Evolutionary conservation across 1,140 invertebrate species (phyloP), one percentile per base, ranked within the genome.

Genomic region (Euura lappo): DNA sequence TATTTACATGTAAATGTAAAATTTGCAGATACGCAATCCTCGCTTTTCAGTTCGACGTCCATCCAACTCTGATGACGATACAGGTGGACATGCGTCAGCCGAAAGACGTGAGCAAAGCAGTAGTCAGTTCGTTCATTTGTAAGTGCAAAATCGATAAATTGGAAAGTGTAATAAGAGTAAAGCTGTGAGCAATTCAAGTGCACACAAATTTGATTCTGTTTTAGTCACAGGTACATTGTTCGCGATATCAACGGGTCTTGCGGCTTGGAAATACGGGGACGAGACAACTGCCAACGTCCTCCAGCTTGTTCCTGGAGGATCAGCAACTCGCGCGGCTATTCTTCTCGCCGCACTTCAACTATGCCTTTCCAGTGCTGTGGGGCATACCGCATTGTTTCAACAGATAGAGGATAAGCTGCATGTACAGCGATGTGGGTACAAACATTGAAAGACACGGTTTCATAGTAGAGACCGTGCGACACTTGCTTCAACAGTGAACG

Each of bases 31-130:
- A 86, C 71, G 84, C 84, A 2, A 86, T 87, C 84, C 67, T 88
- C 43, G 86, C 85, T 6, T 89, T 89, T 72, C 86, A 93, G 88
- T 95, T 95, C 77, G 94, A 95, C 78, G 91, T 95, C 64, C 94
- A 95, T 87, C 93, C 94, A 3, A 92, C 93, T 75, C 85, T 95
- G 69, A 88, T 95, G 79, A 94, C 93, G 0, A 90, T 95, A 10
- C 94, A 94, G 85, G 92, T 95, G 65, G 94, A 95, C 79, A 95
- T 95, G 94, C 89, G 89, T 76, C 89, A 91, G 64, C 92, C 92
- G 74, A 82, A 86, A 1, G 89, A 91, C 74, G 90, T 95, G 13
- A 88, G 90, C 74, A 86, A 86, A 77, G 93, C 92, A 1, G 89
- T 94, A 4, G 71, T 93, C 2, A 82, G 88, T 47, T 92, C 91